Conservation (phyloP, 2,797 vertebrate species). For the Sphenodon punctatus region DNA sequence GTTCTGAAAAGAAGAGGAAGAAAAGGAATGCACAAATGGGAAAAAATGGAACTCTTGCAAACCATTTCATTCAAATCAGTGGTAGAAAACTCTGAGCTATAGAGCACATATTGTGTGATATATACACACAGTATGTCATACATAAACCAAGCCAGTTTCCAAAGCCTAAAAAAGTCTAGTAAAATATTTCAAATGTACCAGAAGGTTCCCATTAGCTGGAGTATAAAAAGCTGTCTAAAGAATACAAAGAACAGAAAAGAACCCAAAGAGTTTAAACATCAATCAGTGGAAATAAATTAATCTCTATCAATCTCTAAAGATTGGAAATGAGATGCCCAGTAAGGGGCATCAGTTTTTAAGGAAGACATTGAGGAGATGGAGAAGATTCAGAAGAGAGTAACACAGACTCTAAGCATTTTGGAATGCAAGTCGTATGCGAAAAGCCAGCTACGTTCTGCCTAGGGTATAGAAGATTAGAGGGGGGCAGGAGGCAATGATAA, state of each 20-base stretch:
- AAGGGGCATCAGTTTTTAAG: too few relatives aligned
- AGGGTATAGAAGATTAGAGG: too few relatives aligned
- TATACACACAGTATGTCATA: not conserved
- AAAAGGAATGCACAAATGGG: not conserved
- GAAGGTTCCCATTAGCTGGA: constrained; percentile 6
- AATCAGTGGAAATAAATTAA: not conserved
- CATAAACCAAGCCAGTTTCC: constrained; percentile 1
- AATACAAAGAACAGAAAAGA: constrained; percentile 9
- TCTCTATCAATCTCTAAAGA: constrained; percentile 32
- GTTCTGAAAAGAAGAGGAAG: constrained; percentile 17
- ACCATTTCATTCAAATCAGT: not conserved
- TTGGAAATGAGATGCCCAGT: too few relatives aligned
- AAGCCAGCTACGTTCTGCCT: too few relatives aligned
- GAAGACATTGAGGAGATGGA: too few relatives aligned
- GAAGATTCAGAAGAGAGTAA: too few relatives aligned
- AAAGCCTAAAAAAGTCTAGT: not conserved
- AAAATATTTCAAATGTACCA: not conserved
- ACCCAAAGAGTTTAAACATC: constrained; percentile 16
- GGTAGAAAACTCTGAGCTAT: not conserved
- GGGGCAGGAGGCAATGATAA: too few relatives aligned
- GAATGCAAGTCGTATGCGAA: too few relatives aligned
- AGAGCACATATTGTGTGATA: not conserved
- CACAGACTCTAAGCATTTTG: too few relatives aligned
- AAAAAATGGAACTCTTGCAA: not conserved
- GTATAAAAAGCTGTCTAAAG: not conserved